Evolutionary conservation across 2,888 invertebrate species (phyloP), one percentile per base, ranked within the genome.

Genomic region (Lepidochrysops patricia): DNA sequence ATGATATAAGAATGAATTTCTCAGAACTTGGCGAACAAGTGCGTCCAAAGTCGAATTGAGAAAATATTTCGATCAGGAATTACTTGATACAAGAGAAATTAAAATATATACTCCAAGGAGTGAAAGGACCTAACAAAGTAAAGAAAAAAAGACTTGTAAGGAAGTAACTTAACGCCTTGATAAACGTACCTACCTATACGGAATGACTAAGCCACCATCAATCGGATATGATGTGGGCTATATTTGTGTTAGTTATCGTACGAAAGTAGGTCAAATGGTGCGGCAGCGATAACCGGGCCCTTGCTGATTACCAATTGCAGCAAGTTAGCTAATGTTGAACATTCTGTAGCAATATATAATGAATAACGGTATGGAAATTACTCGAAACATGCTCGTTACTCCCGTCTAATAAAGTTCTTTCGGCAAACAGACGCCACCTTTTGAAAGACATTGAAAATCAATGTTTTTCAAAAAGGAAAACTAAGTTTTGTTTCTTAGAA

Each of bases 221-320:
- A 35, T 35, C 37, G 37, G 15, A 43, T 54, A 54, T 54, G 54
- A 32, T 54, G 54, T 19, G 15, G 15, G 54, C 19, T 74, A 69
- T 79, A 72, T 77, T 80, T 82, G 80, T 82, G 77, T 78, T 80
- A 68, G 66, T 70, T 69, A 84, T 83, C 80, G 83, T 71, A 74
- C 70, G 75, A 76, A 88, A 84, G 79, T 88, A 71, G 88, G 88
- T 88, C 88, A 85, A 79, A 78, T 76, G 73, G 78, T 70, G 82
- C 84, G 87, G 77, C 75, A 77, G 76, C 84, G 86, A 87, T 85
- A 85, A 85, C 82, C 75, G 77, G 75, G 79, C 80, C 80, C 80
- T 82, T 69, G 72, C 68, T 79, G 78, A 83, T 82, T 85, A 85
- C 86, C 84, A 86, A 79, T 80, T 79, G 72, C 71, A 57, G 48